These are phyloP conservation scores for Sepiola atlantica DNA, from an alignment of 2,888 invertebrate species.

Conservation along the genomic window DNA sequence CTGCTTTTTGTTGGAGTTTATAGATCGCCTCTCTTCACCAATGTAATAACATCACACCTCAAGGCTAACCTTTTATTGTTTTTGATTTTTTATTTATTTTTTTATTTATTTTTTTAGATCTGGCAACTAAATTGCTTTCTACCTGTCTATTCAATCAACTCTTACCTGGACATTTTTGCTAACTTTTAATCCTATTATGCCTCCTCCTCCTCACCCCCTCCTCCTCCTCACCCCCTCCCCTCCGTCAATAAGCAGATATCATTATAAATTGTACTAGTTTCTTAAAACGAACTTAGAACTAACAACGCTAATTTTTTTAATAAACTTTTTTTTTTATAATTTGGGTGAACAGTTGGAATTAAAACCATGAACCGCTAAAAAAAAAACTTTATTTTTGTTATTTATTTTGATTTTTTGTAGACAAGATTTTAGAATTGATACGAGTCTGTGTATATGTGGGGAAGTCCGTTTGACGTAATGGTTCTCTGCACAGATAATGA, in stretches of 20 bases:
- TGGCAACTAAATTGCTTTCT: conserved; percentile 21
- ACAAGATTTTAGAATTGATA: too few species aligned
- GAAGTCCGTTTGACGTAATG: too few species aligned
- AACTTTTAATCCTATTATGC: not conserved
- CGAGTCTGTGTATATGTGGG: too few species aligned
- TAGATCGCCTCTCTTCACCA: not conserved
- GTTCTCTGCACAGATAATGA: too few species aligned
- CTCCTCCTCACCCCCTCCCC: not conserved
- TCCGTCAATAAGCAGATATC: not conserved
- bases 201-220: not conserved
- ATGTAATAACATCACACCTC: not conserved
- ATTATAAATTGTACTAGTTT: not conserved
- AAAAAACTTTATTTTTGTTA: too few species aligned
- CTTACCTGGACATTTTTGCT: conserved; percentile 18
- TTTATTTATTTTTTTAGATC: not conserved
- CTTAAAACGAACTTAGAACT: not conserved
- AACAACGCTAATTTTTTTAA: not conserved
- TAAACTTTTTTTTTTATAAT: not conserved
- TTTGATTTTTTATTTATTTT: too few species aligned
- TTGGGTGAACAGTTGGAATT: too few species aligned
- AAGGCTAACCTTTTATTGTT: not conserved
- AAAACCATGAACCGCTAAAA: too few species aligned
- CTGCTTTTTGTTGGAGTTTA: conserved; percentile 18
- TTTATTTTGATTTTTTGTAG: too few species aligned
- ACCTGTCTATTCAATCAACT: not conserved